Percentiles rank a stretch among this genome's conserved stretches.
These are phyloP conservation scores for Bufo gargarizans DNA, from an alignment of 2,113 vertebrate species.

Conservation along the genomic window DNA sequence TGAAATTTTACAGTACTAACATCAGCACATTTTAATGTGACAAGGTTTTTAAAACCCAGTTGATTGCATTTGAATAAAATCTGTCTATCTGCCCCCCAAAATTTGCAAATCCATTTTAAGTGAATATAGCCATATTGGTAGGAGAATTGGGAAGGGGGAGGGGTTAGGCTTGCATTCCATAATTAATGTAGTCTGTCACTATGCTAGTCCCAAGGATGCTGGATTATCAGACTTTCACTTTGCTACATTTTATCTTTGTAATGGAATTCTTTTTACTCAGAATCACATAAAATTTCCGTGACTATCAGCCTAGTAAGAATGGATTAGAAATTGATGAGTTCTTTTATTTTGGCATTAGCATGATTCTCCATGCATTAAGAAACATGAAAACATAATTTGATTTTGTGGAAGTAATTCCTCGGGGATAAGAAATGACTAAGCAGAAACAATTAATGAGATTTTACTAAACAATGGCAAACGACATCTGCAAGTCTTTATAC, in stretches of 20 bases:
- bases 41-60: too few relatives aligned
- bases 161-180: too few relatives aligned
- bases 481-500: slow-evolving; percentile 25
- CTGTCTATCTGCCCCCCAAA: background rate
- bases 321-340: slow-evolving; percentile 42
- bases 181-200: background rate
- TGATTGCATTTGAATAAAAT: too few relatives aligned
- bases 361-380: slow-evolving; percentile 32
- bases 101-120: too few relatives aligned
- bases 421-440: slow-evolving; percentile 44
- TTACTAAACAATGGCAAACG: slow-evolving; percentile 38
- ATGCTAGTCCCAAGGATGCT: background rate
- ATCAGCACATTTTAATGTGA: too few relatives aligned
- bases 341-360: slow-evolving; percentile 22
- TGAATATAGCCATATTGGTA: too few relatives aligned
- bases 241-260: background rate
- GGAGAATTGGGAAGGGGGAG: too few relatives aligned
- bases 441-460: slow-evolving; percentile 47
- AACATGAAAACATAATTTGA: slow-evolving; percentile 51
- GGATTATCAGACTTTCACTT: background rate
- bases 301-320: slow-evolving; percentile 28
- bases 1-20: too few relatives aligned
- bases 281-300: background rate
- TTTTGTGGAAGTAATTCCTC: slow-evolving; percentile 26
- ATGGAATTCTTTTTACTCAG: background rate